Percentiles rank a stretch among this genome's conserved stretches.
Conservation (phyloP, 2,113 vertebrate species). For the Poeciliopsis occidentalis region DNA sequence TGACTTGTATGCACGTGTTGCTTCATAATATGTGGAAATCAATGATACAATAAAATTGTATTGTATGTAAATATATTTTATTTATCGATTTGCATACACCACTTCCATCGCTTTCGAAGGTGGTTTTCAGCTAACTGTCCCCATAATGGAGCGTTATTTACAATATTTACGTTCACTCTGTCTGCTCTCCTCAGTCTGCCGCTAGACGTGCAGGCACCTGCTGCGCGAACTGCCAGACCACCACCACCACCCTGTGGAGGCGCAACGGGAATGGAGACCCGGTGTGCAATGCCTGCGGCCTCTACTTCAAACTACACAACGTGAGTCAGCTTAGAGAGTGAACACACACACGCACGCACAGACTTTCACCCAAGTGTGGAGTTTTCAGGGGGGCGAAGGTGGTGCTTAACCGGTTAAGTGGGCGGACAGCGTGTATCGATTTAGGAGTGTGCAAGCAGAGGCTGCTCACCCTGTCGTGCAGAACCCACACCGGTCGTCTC, state of each 20-base stretch:
- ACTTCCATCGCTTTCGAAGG: not conserved
- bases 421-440: conserved; percentile 81
- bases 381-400: conserved; percentile 4
- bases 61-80: too few species aligned
- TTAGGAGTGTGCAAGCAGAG: conserved; percentile 70
- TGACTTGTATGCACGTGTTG: too few species aligned
- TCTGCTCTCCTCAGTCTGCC: conserved; percentile 85
- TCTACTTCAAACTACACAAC: conserved; percentile 99
- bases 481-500: conserved; percentile 74
- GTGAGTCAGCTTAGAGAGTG: conserved; percentile 82
- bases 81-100: not conserved
- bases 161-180: conserved; percentile 16
- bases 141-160: conserved; percentile 28
- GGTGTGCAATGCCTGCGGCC: conserved; percentile 98
- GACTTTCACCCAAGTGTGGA: conserved; percentile 11
- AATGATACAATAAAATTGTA: too few species aligned
- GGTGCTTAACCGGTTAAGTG: conserved; percentile 72
- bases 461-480: conserved; percentile 77
- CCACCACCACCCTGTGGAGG: conserved; percentile 98
- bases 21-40: too few species aligned
- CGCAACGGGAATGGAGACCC: conserved; percentile 98
- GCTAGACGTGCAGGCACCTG: conserved; percentile 97
- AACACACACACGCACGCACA: not conserved
- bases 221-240: conserved; percentile 99
- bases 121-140: not conserved